These are phyloP conservation scores for Paramormyrops hopkinsi DNA, from an alignment of 2,797 vertebrate genomes.

Conservation along the genomic window DNA sequence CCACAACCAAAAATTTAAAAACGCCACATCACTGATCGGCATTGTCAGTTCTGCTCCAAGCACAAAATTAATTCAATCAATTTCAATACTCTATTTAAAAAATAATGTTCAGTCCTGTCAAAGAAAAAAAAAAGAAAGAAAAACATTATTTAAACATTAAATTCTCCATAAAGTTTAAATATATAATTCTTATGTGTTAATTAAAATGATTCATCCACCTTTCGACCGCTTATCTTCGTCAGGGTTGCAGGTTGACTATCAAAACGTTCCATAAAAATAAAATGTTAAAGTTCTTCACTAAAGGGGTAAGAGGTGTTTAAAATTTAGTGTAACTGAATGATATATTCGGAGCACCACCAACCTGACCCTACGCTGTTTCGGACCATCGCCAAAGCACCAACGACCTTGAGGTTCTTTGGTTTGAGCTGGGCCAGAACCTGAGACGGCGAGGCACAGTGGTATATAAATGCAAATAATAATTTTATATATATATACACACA, in stretches of 20 bases:
- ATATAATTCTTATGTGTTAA: not conserved
- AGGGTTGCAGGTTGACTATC: not conserved
- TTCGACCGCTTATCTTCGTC: not conserved
- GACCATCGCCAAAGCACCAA: conserved; percentile 75
- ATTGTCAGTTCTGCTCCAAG: not conserved
- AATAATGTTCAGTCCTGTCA: not conserved
- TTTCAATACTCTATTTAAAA: not conserved
- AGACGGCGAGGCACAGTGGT: not conserved
- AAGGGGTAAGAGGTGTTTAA: not conserved
- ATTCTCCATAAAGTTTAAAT: not conserved
- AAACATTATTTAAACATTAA: not conserved
- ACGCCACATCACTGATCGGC: not conserved
- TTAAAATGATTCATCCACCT: not conserved
- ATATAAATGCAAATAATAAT: not conserved
- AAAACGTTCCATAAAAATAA: not conserved
- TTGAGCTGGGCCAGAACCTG: conserved; percentile 65
- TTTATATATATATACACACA: not conserved
- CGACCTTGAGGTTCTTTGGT: conserved; percentile 64
- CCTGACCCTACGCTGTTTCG: conserved; percentile 75
- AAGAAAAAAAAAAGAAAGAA: not conserved
- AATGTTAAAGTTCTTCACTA: not conserved
- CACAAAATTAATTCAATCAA: not conserved
- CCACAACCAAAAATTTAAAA: not conserved
- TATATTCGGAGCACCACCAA: conserved; percentile 34
- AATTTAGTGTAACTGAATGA: not conserved